phyloP scores from a whole-genome alignment of 2,888 invertebrate genomes.

The Brachylomia viminalis region DNA sequence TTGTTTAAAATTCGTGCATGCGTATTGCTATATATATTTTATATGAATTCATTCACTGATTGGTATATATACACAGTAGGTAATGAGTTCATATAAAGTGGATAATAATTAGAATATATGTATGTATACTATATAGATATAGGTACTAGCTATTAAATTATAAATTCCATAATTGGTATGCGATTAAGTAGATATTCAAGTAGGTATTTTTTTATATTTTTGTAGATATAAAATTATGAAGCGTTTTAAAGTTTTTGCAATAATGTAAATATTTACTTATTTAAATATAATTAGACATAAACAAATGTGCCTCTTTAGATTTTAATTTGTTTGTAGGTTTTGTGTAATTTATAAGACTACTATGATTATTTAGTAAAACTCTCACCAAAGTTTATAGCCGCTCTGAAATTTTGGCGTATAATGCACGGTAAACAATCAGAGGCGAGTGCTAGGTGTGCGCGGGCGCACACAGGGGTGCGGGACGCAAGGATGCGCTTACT shows the following conservation, averaged over 20 bases:
- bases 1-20: constrained; percentile 34
- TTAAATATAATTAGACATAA: constrained; percentile 48
- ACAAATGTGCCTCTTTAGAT: constrained; percentile 43
- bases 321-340: constrained; percentile 46
- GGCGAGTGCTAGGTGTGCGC: too few relatives aligned
- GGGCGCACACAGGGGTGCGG: background rate
- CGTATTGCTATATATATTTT: constrained; percentile 34
- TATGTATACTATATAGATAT: constrained; percentile 7
- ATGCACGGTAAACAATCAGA: background rate
- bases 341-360: constrained; percentile 54
- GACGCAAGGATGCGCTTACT: background rate
- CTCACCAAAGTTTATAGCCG: constrained; percentile 12
- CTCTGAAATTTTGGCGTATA: background rate
- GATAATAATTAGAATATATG: constrained; percentile 22
- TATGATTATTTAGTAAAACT: constrained; percentile 44
- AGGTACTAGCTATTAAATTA: constrained; percentile 21
- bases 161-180: constrained; percentile 35
- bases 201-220: constrained; percentile 64
- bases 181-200: constrained; percentile 21
- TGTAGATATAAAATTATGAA: constrained; percentile 59
- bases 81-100: constrained; percentile 54
- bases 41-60: constrained; percentile 58
- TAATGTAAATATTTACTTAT: constrained; percentile 68
- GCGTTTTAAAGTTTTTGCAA: constrained; percentile 57
- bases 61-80: constrained; percentile 20